Conservation (phyloP, 2,113 vertebrate species). For the Saccopteryx leptura region DNA sequence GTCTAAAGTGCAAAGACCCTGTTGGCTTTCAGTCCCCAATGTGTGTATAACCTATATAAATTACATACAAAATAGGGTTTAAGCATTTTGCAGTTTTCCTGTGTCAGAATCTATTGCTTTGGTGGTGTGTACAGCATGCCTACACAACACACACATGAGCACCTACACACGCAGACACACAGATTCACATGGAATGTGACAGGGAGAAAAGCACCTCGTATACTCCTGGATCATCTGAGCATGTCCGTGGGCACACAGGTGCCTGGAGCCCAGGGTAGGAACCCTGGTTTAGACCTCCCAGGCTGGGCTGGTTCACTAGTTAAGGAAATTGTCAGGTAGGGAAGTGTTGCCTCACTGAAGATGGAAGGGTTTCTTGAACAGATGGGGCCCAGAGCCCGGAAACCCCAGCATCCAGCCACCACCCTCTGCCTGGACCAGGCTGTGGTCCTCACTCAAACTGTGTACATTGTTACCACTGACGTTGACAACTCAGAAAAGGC, state of each 20-base stretch:
- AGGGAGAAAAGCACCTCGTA: not conserved
- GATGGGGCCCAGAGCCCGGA: not conserved
- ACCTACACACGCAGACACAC: not conserved
- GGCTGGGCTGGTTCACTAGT: not conserved
- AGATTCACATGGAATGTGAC: not conserved
- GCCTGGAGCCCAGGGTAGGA: not conserved
- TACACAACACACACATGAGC: too few species aligned
- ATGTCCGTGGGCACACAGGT: not conserved
- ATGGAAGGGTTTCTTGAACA: not conserved
- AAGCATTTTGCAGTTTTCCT: not conserved
- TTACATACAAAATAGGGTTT: not conserved
- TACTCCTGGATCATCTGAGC: not conserved
- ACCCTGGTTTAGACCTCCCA: not conserved
- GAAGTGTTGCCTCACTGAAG: not conserved
- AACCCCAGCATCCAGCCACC: not conserved
- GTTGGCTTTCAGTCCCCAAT: too few species aligned
- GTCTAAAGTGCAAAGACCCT: too few species aligned
- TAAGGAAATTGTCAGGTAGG: not conserved
- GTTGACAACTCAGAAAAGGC: not conserved
- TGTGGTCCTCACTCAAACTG: not conserved
- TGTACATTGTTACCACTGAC: not conserved
- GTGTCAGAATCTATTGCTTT: not conserved
- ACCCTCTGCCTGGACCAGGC: not conserved
- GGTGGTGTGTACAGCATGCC: not conserved
- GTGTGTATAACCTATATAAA: not conserved